A percentile compares a stretch with the other conserved stretches of the same genome.
These are phyloP conservation scores for Pantelozetes paolii DNA, from an alignment of 2,888 invertebrate species.

Conservation along the genomic window DNA sequence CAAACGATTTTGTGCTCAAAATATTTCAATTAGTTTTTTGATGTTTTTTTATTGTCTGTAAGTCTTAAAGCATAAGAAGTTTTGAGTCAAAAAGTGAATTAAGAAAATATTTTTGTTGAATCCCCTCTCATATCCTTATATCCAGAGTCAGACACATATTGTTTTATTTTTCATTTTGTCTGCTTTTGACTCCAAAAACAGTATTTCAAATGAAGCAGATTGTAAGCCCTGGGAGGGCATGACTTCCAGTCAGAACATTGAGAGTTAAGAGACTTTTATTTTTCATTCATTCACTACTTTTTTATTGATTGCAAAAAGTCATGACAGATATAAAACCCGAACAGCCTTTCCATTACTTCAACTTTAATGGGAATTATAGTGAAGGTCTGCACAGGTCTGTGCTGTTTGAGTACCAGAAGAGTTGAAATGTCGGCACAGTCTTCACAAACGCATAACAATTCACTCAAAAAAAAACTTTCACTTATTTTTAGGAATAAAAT, in stretches of 20 bases:
- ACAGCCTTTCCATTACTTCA: neutral
- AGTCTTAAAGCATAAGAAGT: neutral
- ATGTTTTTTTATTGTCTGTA: too few species aligned
- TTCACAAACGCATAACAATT: neutral
- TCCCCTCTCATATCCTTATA: neutral
- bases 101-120: neutral
- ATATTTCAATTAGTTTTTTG: neutral
- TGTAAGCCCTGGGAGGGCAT: neutral
- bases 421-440: neutral
- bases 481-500: neutral
- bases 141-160: slow-evolving; percentile 30
- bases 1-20: neutral
- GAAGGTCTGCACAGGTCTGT: slow-evolving; percentile 30
- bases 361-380: neutral
- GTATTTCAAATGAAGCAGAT: neutral
- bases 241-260: neutral
- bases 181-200: neutral
- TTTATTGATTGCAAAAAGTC: slow-evolving; percentile 32
- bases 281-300: slow-evolving; percentile 22
- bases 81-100: slow-evolving; percentile 4
- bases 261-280: slow-evolving; percentile 30
- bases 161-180: slow-evolving; percentile 29
- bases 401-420: neutral
- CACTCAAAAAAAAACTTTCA: neutral
- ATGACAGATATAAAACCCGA: neutral